A percentile compares a stretch with the other conserved stretches of the same genome.
These are phyloP conservation scores for Philhelius pedissequus DNA, from an alignment of 2,888 invertebrate genomes.

Conservation along the genomic window DNA sequence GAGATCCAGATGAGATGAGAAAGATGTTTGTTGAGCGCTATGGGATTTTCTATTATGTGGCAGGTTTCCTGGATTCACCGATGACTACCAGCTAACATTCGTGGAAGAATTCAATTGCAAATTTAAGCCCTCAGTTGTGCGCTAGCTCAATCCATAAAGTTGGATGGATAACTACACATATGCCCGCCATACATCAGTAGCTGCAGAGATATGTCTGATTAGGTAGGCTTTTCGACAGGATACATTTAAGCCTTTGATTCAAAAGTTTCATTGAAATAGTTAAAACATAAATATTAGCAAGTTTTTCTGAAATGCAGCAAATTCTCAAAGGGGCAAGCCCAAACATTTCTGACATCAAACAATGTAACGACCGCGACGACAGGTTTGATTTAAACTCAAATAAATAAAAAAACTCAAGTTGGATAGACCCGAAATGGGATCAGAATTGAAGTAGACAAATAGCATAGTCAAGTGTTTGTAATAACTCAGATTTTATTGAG, in stretches of 20 bases:
- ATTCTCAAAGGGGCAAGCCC: not conserved
- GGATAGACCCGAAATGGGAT: not conserved
- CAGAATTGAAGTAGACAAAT: not conserved
- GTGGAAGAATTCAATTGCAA: not conserved
- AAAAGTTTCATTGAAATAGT: too few species aligned
- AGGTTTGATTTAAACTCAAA: too few species aligned
- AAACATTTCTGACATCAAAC: not conserved
- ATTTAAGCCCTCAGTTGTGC: not conserved
- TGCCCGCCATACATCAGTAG: not conserved
- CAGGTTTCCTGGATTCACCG: not conserved
- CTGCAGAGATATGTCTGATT: not conserved
- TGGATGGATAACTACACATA: not conserved
- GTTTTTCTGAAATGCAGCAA: not conserved
- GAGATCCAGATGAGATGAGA: not conserved
- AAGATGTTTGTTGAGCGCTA: constrained; percentile 14
- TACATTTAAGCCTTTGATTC: too few species aligned
- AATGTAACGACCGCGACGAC: too few species aligned
- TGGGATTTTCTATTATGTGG: constrained; percentile 31
- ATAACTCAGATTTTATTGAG: not conserved
- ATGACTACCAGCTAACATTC: not conserved
- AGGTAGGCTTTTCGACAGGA: too few species aligned
- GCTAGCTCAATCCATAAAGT: not conserved
- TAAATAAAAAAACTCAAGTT: not conserved
- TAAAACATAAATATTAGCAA: too few species aligned
- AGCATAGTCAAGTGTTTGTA: not conserved